Conservation (phyloP, 2,888 invertebrate genomes). For the Pristionchus entomophagus region DNA sequence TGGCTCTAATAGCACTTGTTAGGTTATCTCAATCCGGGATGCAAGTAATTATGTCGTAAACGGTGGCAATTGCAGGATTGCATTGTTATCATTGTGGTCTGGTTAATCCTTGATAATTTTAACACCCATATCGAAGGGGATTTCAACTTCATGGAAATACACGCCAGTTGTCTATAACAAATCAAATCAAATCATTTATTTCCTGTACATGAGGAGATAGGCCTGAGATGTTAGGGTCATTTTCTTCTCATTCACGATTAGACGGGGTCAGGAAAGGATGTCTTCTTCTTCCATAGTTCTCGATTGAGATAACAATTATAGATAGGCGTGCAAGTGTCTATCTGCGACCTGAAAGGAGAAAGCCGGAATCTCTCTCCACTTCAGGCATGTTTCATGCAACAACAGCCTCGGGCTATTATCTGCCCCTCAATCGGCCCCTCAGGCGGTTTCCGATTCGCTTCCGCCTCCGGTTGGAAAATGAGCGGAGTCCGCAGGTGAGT, state of each 20-base stretch:
- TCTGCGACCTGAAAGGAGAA: background rate
- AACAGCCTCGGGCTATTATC: background rate
- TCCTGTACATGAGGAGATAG: too few species aligned
- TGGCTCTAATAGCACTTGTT: background rate
- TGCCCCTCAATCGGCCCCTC: background rate
- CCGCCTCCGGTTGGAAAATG: background rate
- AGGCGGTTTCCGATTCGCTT: background rate
- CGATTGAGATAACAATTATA: background rate
- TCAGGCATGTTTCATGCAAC: background rate
- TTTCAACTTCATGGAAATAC: background rate
- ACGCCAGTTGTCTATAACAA: too few species aligned
- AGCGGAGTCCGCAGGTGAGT: background rate
- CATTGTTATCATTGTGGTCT: background rate
- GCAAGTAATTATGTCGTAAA: background rate
- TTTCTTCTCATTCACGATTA: background rate
- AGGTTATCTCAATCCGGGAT: background rate
- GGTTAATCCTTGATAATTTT: background rate
- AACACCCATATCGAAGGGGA: background rate
- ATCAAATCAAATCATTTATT: too few species aligned
- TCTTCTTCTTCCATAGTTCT: background rate
- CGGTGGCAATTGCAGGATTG: background rate
- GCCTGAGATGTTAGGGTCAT: background rate
- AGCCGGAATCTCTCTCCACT: background rate
- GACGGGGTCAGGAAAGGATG: too few species aligned
- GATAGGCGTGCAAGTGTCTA: background rate